phyloP scores from a whole-genome alignment of 2,888 invertebrate genomes.

The Dicycla oo region DNA sequence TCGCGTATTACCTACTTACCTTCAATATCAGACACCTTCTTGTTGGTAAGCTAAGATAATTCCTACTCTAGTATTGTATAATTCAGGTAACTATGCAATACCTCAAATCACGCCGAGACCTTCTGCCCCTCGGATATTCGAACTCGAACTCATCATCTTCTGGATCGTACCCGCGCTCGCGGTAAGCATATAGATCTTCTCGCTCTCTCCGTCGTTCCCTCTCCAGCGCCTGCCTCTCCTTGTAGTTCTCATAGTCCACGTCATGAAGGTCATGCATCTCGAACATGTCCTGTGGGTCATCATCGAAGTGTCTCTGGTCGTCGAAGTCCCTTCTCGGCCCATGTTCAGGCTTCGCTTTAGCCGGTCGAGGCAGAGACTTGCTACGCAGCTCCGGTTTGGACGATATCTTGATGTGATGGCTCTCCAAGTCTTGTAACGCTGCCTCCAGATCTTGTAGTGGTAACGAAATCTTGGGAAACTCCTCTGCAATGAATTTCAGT shows the following conservation, averaged over 20 bases:
- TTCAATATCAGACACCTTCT: background rate
- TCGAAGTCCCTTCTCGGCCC: constrained; percentile 81
- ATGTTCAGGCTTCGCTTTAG: constrained; percentile 78
- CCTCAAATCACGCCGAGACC: constrained; percentile 74
- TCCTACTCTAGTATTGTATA: background rate
- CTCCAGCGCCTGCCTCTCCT: constrained; percentile 85
- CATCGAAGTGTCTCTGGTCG: constrained; percentile 76
- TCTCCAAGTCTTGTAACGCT: constrained; percentile 83
- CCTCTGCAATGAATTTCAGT: constrained; percentile 70
- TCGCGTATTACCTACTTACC: background rate
- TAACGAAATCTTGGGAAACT: constrained; percentile 86
- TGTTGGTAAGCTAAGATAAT: background rate
- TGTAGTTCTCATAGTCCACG: constrained; percentile 87
- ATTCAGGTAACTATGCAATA: constrained; percentile 34
- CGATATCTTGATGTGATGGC: constrained; percentile 78
- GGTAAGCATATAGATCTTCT: constrained; percentile 73
- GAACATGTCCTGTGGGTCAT: constrained; percentile 82
- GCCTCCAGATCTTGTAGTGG: constrained; percentile 86
- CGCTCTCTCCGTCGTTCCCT: constrained; percentile 72
- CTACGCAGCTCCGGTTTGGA: constrained; percentile 79
- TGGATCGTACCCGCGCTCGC: constrained; percentile 84
- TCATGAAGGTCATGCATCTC: constrained; percentile 87
- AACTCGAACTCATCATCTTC: constrained; percentile 86
- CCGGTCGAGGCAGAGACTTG: constrained; percentile 84
- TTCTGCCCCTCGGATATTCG: constrained; percentile 76